Base-by-base conservation (phyloP, 2,888 invertebrate species). In the Caradrina clavipalpis region DNA sequence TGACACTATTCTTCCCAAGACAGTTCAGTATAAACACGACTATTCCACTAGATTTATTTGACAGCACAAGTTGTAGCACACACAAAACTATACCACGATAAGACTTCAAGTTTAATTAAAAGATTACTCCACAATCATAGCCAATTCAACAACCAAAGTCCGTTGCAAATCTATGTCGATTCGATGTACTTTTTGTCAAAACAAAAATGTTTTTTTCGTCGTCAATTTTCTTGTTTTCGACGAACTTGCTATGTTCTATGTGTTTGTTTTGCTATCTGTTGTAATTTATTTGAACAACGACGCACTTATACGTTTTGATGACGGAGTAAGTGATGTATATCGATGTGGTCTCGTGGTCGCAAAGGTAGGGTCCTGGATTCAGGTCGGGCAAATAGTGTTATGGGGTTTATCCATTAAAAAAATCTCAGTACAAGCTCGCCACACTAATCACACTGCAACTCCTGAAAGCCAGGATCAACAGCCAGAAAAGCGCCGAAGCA, bases 221-320 rank as follows among this genome's bases (percentile, higher is more conserved):
- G 71, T 73, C 72, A 80, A 78, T 81, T 76, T 81, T 76, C 81
- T 84, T 87, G 78, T 87, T 86, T 88, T 83, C 74, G 64, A 73
- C 71, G 49, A 72, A 76, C 72, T 76, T 83, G 69, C 81, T 83
- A 86, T 88, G 82, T 77, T 80, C 80, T 78, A 86, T 84, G 77
- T 84, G 86, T 84, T 88, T 90, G 89, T 90, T 89, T 86, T 87
- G 80, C 69, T 80, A 68, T 76, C 69, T 61, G 45, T 49, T 71
- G 74, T 82, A 82, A 82, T 87, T 85, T 88, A 85, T 86, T 75
- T 82, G 53, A 61, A 51, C 71, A 78, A 64, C 66, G 73, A 21
- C 45, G 68, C 58, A 57, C 74, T 74, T 71, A 70, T 35, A 65
- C 47, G 69, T 31, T 54, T 64, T 78, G 65, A 80, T 76, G 71